These are phyloP conservation scores for Lophura nycthemera DNA, from an alignment of 2,113 vertebrate species.

Conservation along the genomic window DNA sequence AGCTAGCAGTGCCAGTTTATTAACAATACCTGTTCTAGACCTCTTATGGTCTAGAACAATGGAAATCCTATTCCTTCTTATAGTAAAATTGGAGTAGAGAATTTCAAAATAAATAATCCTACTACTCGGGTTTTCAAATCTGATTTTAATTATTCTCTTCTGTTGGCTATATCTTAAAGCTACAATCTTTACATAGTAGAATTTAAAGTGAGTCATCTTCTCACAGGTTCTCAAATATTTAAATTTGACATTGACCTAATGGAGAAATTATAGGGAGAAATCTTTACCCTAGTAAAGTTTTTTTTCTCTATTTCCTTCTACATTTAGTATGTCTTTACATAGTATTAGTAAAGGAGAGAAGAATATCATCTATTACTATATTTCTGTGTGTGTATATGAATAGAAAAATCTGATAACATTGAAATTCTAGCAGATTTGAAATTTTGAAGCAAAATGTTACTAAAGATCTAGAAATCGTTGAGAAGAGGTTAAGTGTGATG, in stretches of 20 bases:
- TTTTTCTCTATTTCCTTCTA: background rate
- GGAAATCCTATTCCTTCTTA: background rate
- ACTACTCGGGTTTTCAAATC: background rate
- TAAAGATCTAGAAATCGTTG: background rate
- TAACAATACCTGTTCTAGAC: background rate
- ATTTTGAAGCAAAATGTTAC: background rate
- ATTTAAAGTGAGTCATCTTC: background rate
- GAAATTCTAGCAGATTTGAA: background rate
- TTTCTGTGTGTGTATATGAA: fast-evolving
- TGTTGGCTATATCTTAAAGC: background rate
- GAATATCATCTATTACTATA: background rate
- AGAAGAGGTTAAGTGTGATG: background rate
- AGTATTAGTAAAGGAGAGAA: background rate
- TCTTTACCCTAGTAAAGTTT: background rate
- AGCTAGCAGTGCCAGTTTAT: background rate
- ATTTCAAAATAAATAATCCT: background rate
- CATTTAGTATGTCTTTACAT: background rate
- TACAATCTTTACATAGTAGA: background rate
- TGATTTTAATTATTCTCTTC: background rate
- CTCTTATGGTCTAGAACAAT: background rate
- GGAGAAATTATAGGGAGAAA: background rate
- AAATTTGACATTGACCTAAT: background rate
- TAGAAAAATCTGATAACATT: background rate
- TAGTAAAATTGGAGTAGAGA: background rate
- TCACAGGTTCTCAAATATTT: background rate